Base-by-base conservation (phyloP, 2,113 vertebrate species). In the Notothenia rossii region DNA sequence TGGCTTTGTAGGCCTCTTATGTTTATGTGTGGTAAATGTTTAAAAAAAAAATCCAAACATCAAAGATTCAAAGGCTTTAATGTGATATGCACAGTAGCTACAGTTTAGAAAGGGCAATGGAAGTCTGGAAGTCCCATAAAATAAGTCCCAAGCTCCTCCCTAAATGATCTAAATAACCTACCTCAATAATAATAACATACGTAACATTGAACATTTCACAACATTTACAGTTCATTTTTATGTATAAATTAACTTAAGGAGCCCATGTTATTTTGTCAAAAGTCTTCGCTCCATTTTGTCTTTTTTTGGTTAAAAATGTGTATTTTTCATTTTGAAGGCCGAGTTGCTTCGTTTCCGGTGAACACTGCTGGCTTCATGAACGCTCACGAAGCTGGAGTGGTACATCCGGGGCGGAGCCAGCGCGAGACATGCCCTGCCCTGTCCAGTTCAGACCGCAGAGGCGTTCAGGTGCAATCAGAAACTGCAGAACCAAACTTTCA, bases 371-470 rank as follows among this genome's bases (percentile, higher is more conserved):
- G 46, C 2, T 66, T 66, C 5, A 64, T 50, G 7, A 67, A 36
- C 0, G 1, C 50, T 66, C 5, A 64, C 60, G 4, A 67, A 36
- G 0, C 7, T 36, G 4, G 3, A 7, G 33, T 1, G 14, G 3
- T 3, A 10, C 49, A 17, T 82, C 70, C 61, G 62, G 76, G 86
- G 83, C 54, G 72, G 72, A 1, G 51, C 68, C 22, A 77, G 1
- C 15, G 13, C 0, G 0, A 14, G 1, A 33, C n/a, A 78, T 46
- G 10, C 79, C 86, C 61, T 79, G 72, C 86, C 86, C 67, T 0
- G 8, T 45, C 0, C 22, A 48, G 10, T 70, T 73, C 54, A 80
- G 6, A 11, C 67, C 33, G 20, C 8, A 59, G 79, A 55, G 50
- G 6, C 18, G n/a, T 79, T 83, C 43, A 59, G 0, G 36, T 20